Evolutionary conservation across 2,113 vertebrate genomes (phyloP), one percentile per base, ranked within the genome.

Genomic region (Actenoides hombroni): DNA sequence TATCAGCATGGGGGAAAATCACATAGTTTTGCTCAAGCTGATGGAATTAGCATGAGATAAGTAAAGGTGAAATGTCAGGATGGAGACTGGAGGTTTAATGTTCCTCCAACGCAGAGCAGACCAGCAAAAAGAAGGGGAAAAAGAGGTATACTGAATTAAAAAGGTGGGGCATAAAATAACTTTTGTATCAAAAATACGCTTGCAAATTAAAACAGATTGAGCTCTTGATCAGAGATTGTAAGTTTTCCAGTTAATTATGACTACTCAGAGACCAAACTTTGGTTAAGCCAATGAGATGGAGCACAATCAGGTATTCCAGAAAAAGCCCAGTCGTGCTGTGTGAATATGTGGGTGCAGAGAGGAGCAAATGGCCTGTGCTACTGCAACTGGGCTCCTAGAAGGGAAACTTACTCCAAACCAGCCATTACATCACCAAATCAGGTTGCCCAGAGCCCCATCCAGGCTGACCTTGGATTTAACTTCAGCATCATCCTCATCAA

Each of bases 21-120:
- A 46, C n/a, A 51, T 49, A 60, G 80, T 77, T 93, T 83, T 49
- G 37, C 90, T 70, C 88, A 83, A 93, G 79, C 54, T 65, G 75
- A 77, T 33, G 42, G 54, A 97, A 95, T 85, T 85, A 88, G 67
- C 79, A 85, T 18, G 63, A 79, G 35, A 60, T 89, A 90, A 95
- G 75, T 61, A 74, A 83, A 95, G 90, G 87, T 77, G 81, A 83
- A 85, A 88, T 49, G 63, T 80, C 84, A 95, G 59, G 25, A 88
- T 67, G 44, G 83, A 67, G n/a, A 80, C 9, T 28, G 33, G 29
- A 91, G 61, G 74, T 19, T 87, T 88, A 70, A 90, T 71, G 9
- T 67, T 74, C 74, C 28, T 82, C 56, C 69, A 75, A 5, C 6
- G 15, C 6, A 25, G 1, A 90, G 78, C 33, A 83, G 37, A 53